These are phyloP conservation scores for Drosophila emarginata DNA, from an alignment of 2,888 invertebrate species.

Conservation along the genomic window DNA sequence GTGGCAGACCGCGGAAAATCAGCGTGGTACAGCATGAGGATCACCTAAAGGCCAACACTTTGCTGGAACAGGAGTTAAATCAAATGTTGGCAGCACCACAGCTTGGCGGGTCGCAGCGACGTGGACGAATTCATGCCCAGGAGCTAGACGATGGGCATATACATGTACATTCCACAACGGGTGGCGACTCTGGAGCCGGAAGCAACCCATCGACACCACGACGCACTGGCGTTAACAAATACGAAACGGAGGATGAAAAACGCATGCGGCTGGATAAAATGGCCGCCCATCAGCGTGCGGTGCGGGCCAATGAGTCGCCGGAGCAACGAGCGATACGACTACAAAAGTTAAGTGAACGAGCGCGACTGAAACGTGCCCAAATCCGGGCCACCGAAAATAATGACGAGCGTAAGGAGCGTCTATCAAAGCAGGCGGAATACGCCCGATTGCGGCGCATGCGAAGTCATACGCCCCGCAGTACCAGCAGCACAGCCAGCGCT, in stretches of 20 bases:
- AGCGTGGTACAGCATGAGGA: constrained; percentile 55
- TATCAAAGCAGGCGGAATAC: constrained; percentile 82
- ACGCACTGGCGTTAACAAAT: constrained; percentile 80
- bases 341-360: constrained; percentile 80
- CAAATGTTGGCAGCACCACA: constrained; percentile 79
- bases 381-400: constrained; percentile 79
- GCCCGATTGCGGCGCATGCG: constrained; percentile 81
- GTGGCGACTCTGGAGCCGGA: constrained; percentile 47
- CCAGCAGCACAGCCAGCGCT: constrained; percentile 69
- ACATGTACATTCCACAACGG: constrained; percentile 74
- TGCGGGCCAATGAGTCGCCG: constrained; percentile 81
- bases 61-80: constrained; percentile 82
- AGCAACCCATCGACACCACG: constrained; percentile 54
- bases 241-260: constrained; percentile 82
- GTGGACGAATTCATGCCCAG: constrained; percentile 75
- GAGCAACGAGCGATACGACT: constrained; percentile 80
- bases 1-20: constrained; percentile 81
- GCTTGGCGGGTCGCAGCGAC: constrained; percentile 68
- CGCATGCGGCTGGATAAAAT: constrained; percentile 80
- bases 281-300: constrained; percentile 81
- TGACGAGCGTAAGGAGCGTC: constrained; percentile 79
- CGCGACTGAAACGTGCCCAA: constrained; percentile 80
- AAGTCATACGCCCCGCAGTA: constrained; percentile 78
- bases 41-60: constrained; percentile 80
- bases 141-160: constrained; percentile 73